phyloP scores from a whole-genome alignment of 2,888 invertebrate genomes.

The Calameuta idolon region DNA sequence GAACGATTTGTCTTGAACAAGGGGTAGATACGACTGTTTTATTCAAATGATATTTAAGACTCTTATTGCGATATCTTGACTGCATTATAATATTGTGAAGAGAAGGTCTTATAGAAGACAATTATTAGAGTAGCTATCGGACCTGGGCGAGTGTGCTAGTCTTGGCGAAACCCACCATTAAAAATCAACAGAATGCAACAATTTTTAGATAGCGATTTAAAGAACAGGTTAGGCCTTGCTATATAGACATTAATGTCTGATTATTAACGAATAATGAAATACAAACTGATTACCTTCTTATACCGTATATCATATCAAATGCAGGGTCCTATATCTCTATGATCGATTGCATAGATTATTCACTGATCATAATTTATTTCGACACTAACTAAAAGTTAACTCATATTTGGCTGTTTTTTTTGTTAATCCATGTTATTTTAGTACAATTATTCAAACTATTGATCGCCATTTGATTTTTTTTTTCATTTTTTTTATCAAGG shows the following conservation, averaged over 20 bases:
- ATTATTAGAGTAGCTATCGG: slow-evolving; percentile 29
- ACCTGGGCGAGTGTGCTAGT: slow-evolving; percentile 44
- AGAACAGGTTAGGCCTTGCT: slow-evolving; percentile 17
- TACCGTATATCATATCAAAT: background rate
- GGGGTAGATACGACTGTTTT: background rate
- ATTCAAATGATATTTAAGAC: slow-evolving; percentile 6
- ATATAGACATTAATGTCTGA: background rate
- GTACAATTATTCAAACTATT: background rate
- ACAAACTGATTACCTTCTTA: background rate
- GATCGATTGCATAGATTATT: background rate
- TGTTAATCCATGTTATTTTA: background rate
- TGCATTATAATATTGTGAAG: slow-evolving; percentile 35
- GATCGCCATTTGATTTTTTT: background rate
- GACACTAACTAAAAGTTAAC: background rate
- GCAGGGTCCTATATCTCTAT: background rate
- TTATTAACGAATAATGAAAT: background rate
- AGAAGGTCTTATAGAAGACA: slow-evolving; percentile 13
- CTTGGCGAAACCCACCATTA: slow-evolving; percentile 35
- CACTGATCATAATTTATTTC: background rate
- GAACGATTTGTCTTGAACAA: background rate
- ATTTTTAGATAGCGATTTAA: slow-evolving; percentile 37
- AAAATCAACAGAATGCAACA: slow-evolving; percentile 57
- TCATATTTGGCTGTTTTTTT: background rate
- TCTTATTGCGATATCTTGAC: slow-evolving; percentile 22
- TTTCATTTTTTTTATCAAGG: background rate